Conservation (phyloP, 2,797 vertebrate species). For the Spinus pinus region DNA sequence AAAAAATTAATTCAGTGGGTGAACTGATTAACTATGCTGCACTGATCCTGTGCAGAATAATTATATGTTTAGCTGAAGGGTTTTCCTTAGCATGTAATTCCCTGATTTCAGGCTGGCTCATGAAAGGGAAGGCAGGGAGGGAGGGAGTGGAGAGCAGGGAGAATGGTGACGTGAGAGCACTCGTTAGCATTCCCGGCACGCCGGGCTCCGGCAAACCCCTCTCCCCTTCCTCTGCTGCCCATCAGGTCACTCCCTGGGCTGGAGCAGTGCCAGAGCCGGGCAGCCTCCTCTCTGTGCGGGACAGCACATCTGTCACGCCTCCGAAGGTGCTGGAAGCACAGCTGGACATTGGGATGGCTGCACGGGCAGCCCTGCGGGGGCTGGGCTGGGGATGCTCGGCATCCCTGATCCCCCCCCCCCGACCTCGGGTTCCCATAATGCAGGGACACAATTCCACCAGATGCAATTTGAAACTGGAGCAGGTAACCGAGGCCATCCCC, state of each 20-base stretch:
- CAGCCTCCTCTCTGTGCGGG: slow-evolving; percentile 41
- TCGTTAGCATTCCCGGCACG: slow-evolving; percentile 71
- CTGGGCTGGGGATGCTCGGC: not conserved
- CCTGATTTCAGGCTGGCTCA: slow-evolving; percentile 72
- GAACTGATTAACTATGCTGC: slow-evolving; percentile 69
- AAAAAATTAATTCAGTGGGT: slow-evolving; percentile 67
- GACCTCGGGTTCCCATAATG: not conserved
- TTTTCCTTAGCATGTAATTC: slow-evolving; percentile 75
- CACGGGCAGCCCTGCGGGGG: not conserved
- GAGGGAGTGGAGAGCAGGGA: slow-evolving; percentile 37
- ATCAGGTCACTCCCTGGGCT: slow-evolving; percentile 64
- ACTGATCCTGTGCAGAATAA: slow-evolving; percentile 73
- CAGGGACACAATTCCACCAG: not conserved
- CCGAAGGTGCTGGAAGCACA: not conserved
- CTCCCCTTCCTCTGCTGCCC: slow-evolving; percentile 44
- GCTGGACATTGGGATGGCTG: not conserved
- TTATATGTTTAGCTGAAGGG: slow-evolving; percentile 74
- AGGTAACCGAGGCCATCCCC: not conserved
- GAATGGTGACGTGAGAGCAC: slow-evolving; percentile 57
- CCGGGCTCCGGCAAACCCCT: slow-evolving; percentile 60
- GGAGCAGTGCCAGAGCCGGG: slow-evolving; percentile 36
- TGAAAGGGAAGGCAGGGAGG: slow-evolving; percentile 50
- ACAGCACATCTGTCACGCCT: not conserved
- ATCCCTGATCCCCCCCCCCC: not conserved
- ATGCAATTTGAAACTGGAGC: not conserved